Conservation (phyloP, 2,113 vertebrate species). For the Dipodomys stephensi region DNA sequence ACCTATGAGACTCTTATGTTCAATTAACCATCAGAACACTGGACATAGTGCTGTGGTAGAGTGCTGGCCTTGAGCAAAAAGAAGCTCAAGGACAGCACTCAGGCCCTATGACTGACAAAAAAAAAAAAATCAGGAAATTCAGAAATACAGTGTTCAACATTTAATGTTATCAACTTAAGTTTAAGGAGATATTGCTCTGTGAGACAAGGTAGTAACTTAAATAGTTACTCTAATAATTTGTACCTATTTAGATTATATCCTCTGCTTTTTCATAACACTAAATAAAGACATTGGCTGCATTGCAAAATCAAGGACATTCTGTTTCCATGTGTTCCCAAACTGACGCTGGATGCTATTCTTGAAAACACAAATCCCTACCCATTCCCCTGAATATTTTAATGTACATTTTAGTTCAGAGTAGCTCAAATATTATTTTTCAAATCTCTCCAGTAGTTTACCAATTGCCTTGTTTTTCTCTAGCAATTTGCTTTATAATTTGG, state of each 20-base stretch:
- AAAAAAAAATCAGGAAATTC: conserved; percentile 37
- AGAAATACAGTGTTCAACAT: conserved; percentile 45
- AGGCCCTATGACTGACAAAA: no score
- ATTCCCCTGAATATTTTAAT: conserved; percentile 25
- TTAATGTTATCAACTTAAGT: conserved; percentile 55
- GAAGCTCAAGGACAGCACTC: no score
- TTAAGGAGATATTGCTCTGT: neutral
- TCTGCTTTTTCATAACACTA: conserved; percentile 44
- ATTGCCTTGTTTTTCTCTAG: neutral
- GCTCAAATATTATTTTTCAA: conserved; percentile 52
- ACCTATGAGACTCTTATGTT: no score
- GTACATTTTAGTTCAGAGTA: neutral
- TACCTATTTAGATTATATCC: conserved; percentile 29
- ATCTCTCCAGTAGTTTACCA: neutral
- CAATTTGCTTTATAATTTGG: conserved; percentile 47
- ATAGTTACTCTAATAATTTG: conserved; percentile 3
- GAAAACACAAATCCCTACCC: conserved; percentile 29
- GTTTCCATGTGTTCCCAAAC: conserved; percentile 8
- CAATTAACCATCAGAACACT: no score
- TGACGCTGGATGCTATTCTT: conserved; percentile 29
- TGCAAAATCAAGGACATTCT: conserved; percentile 62
- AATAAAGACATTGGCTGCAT: conserved; percentile 16
- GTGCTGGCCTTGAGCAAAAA: no score
- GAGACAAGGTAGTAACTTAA: conserved; percentile 25
- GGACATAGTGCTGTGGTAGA: no score